Evolutionary conservation across 2,797 vertebrate species (phyloP), one percentile per base, ranked within the genome.

Genomic region (Florisuga fusca): DNA sequence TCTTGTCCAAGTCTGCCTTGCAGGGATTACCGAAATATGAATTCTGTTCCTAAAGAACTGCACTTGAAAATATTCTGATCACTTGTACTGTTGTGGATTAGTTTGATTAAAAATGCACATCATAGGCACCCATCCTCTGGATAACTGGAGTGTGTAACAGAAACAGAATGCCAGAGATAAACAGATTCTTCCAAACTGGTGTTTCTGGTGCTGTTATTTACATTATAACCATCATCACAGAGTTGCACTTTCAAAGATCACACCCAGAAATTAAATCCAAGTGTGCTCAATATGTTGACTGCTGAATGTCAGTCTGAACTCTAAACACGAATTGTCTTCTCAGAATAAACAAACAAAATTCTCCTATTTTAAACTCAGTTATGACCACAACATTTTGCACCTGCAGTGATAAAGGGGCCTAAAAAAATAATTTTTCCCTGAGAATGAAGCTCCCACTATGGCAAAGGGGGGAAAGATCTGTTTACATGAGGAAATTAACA

Each of bases 1-100:
- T 88, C 50, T 33, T 61, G 62, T 94, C 62, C 90, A 88, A 91
- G 74, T 64, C 26, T 43, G 84, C 45, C 89, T 90, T 90, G 29
- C 29, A 55, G 61, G 80, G 85, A 94, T 94, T 91, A 95, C 57
- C 83, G 73, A 94, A 96, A 91, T 78, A 81, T 63, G 74, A 93
- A 86, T 38, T 26, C 55, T 83, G 68, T 84, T 97, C 29, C 2
- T 81, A 68, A 75, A 82, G 83, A 72, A 81, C 33, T 82, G 82
- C 71, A 82, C 87, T 80, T 95, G 76, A 96, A 94, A 93, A 95
- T 69, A 91, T 36, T 83, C 73, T 57, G 38, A 68, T 84, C 50
- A 36, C 51, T 73, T 61, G 19, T 50, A 73, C 61, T 67, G 38
- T 15, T 67, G 48, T 64, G 66, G 55, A 62, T 62, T 87, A 67